These are phyloP conservation scores for Mythimna impura DNA, from an alignment of 2,888 invertebrate species.

Conservation along the genomic window DNA sequence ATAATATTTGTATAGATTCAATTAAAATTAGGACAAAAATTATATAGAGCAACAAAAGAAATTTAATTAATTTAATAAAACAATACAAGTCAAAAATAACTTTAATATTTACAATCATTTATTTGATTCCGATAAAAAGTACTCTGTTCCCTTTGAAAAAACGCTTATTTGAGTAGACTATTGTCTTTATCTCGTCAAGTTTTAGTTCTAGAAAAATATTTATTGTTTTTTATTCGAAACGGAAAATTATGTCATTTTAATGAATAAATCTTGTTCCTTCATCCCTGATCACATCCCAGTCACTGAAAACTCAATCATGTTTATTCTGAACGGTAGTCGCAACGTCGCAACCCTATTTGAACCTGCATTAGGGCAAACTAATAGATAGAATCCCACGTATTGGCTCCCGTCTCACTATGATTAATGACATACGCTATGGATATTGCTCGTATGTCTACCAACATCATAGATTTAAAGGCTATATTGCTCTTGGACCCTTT, in stretches of 20 bases:
- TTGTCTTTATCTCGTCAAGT: neutral
- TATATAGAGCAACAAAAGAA: too few species aligned
- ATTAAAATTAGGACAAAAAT: too few species aligned
- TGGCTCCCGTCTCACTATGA: conserved; percentile 52
- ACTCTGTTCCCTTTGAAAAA: too few species aligned
- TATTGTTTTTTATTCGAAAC: too few species aligned
- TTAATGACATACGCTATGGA: conserved; percentile 58
- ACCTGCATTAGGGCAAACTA: conserved; percentile 27
- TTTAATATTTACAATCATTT: too few species aligned
- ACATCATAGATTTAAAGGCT: conserved; percentile 36
- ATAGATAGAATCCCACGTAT: conserved; percentile 37
- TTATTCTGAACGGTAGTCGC: neutral
- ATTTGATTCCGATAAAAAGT: too few species aligned
- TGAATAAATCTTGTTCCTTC: neutral
- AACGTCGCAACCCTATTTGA: conserved; percentile 55
- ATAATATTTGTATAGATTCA: too few species aligned
- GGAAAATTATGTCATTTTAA: too few species aligned
- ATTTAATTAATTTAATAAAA: too few species aligned
- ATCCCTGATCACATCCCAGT: too few species aligned
- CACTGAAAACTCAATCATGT: neutral
- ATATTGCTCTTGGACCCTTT: conserved; percentile 14
- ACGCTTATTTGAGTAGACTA: too few species aligned
- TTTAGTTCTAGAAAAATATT: neutral
- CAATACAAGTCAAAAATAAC: too few species aligned
- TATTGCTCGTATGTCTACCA: conserved; percentile 43